These are phyloP conservation scores for Drosophila ambigua DNA, from an alignment of 1,140 invertebrate genomes.

Conservation along the genomic window DNA sequence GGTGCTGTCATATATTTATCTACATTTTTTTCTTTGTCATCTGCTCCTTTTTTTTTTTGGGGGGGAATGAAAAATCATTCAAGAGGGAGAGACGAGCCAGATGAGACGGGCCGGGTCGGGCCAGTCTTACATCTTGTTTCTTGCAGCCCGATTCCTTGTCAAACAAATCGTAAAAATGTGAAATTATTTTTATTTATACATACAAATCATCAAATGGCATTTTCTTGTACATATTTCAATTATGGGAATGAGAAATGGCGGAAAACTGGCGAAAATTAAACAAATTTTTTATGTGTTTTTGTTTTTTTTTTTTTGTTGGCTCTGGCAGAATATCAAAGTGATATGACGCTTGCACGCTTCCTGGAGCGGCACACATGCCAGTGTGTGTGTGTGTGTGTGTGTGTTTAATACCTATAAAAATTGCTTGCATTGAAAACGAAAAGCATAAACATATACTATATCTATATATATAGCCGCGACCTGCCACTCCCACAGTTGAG, in stretches of 20 bases:
- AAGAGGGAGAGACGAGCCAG: background rate
- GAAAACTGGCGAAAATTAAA: constrained; percentile 61
- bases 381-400: background rate
- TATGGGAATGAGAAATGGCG: constrained; percentile 29
- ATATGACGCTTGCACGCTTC: constrained; percentile 35
- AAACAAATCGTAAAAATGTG: constrained; percentile 76
- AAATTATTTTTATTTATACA: constrained; percentile 46
- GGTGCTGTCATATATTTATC: constrained; percentile 53
- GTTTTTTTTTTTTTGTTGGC: constrained; percentile 13
- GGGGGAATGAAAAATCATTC: constrained; percentile 56
- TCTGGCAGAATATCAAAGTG: constrained; percentile 42
- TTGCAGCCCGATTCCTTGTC: constrained; percentile 41
- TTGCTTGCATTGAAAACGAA: constrained; percentile 62
- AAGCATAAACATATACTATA: constrained; percentile 63
- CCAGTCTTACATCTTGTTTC: constrained; percentile 19
- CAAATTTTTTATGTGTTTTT: constrained; percentile 43
- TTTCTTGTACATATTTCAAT: constrained; percentile 71
- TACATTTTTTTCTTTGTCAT: constrained; percentile 36
- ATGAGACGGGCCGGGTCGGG: background rate
- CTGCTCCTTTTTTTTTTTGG: constrained; percentile 2
- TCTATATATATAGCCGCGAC: background rate
- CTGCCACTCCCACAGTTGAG: constrained; percentile 38
- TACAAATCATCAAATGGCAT: constrained; percentile 58
- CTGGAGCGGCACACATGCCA: constrained; percentile 16
- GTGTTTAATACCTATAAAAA: constrained; percentile 58